Evolutionary conservation across 2,797 vertebrate genomes (phyloP).

Genomic region (Thalassophryne amazonica): DNA sequence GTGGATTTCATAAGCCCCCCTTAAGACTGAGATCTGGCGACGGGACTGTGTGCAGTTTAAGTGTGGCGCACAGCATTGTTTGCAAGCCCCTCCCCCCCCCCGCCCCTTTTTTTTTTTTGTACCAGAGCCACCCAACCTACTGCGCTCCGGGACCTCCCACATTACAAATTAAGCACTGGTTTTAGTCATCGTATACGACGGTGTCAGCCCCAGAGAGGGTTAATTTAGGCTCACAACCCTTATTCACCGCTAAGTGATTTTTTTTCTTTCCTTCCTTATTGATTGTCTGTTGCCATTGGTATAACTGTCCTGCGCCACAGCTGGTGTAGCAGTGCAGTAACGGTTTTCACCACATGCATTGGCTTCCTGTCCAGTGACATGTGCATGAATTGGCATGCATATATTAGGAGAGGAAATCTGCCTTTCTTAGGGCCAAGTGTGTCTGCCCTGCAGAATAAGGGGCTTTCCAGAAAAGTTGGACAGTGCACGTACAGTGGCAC

Average conservation of each 20-base stretch:
- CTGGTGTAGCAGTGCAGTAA: constrained; percentile 53
- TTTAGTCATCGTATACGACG: too few species aligned
- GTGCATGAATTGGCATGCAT: constrained; percentile 49
- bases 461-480: constrained; percentile 29
- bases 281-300: constrained; percentile 14
- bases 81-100: too few species aligned
- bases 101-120: too few species aligned
- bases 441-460: constrained; percentile 35
- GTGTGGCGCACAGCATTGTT: too few species aligned
- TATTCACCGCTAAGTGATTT: neutral
- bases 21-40: too few species aligned
- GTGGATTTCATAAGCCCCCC: too few species aligned
- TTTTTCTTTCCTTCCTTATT: neutral
- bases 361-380: constrained; percentile 58
- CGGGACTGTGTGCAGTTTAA: too few species aligned
- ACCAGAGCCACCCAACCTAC: too few species aligned
- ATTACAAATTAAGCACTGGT: too few species aligned
- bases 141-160: too few species aligned
- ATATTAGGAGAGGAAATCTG: constrained; percentile 4
- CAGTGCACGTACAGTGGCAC: constrained; percentile 3
- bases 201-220: too few species aligned
- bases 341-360: constrained; percentile 44
- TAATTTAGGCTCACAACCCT: neutral
- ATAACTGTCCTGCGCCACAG: constrained; percentile 45
- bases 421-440: constrained; percentile 38